Percentiles rank a stretch among this genome's conserved stretches.
Conservation (phyloP, 2,797 vertebrate genomes). For the Falco concolor region DNA sequence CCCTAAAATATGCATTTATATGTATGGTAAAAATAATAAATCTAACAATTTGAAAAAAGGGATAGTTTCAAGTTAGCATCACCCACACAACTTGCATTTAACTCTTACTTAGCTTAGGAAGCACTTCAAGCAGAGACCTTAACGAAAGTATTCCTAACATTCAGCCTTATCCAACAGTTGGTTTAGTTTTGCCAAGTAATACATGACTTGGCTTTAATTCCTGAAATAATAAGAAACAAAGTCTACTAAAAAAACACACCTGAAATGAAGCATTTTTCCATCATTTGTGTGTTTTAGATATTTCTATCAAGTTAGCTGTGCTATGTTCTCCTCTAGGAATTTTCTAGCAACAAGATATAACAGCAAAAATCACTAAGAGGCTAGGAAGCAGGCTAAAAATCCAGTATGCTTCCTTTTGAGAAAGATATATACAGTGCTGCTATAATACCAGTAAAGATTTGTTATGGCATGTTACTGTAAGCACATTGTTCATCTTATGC, state of each 20-base stretch:
- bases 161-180: not conserved
- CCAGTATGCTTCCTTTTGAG: not conserved
- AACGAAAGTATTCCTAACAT: not conserved
- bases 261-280: not conserved
- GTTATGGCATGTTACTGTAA: not conserved
- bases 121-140: not conserved
- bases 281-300: not conserved
- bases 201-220: not conserved
- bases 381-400: not conserved
- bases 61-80: not conserved
- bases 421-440: not conserved
- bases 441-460: not conserved
- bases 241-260: not conserved
- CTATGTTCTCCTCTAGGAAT: not conserved
- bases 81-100: not conserved
- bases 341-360: not conserved
- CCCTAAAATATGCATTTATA: not conserved
- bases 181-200: not conserved
- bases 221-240: not conserved
- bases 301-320: not conserved
- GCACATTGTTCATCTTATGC: not conserved
- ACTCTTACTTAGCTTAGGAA: not conserved
- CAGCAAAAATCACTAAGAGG: not conserved
- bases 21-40: not conserved
- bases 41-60: not conserved